These are phyloP conservation scores for Eumacrocentrus americanus DNA, from an alignment of 2,888 invertebrate species.

Conservation along the genomic window DNA sequence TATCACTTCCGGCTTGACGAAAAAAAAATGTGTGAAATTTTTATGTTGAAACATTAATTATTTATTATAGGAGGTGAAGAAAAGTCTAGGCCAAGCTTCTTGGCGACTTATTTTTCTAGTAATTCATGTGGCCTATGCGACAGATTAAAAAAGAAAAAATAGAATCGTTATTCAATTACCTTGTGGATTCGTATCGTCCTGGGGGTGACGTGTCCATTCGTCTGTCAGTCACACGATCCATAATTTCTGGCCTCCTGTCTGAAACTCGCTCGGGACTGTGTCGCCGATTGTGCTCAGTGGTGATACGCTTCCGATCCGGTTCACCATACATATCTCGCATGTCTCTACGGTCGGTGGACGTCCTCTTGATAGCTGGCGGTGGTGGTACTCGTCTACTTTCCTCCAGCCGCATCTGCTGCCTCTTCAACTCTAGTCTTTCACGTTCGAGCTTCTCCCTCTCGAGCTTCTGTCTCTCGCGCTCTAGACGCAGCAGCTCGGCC, in stretches of 20 bases:
- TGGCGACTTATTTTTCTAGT: too few relatives aligned
- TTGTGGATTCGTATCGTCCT: constrained; percentile 54
- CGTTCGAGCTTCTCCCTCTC: constrained; percentile 76
- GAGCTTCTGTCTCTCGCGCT: constrained; percentile 81
- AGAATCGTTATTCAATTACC: too few relatives aligned
- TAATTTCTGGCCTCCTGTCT: constrained; percentile 54
- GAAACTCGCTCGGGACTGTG: constrained; percentile 54
- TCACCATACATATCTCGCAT: constrained; percentile 55
- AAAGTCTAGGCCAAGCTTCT: too few relatives aligned
- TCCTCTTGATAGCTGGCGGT: constrained; percentile 52
- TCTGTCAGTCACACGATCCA: constrained; percentile 56
- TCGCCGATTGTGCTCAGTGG: constrained; percentile 52
- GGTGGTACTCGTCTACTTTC: constrained; percentile 53
- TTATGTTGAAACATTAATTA: too few relatives aligned
- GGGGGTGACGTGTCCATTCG: constrained; percentile 53
- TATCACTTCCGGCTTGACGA: too few relatives aligned
- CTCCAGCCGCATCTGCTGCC: constrained; percentile 71
- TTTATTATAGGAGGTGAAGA: too few relatives aligned
- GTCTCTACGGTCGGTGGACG: constrained; percentile 55
- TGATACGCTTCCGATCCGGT: constrained; percentile 56
- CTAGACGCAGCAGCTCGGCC: constrained; percentile 80
- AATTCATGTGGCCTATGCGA: too few relatives aligned
- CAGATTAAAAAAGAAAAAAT: background rate
- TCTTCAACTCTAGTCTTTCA: constrained; percentile 83
- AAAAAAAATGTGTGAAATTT: too few relatives aligned